A percentile compares a stretch with the other conserved stretches of the same genome.
Conservation (phyloP, 2,888 invertebrate genomes). For the Timandra comae region DNA sequence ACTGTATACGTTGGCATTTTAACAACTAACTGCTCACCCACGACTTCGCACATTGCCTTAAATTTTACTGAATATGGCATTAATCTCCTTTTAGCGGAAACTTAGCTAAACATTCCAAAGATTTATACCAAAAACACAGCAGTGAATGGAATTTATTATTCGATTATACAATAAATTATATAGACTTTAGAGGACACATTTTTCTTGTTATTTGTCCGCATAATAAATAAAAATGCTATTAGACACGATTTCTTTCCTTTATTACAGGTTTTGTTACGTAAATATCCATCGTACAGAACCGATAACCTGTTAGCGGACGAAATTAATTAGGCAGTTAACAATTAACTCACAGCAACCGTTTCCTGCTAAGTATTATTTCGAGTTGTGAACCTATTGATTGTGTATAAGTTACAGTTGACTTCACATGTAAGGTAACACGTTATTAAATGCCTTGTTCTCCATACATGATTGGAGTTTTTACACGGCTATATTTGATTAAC, state of each 20-base stretch:
- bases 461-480: conserved; percentile 16
- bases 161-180: no score
- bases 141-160: no score
- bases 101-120: no score
- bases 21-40: no score
- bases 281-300: conserved; percentile 17
- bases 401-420: conserved; percentile 11
- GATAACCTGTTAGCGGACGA: conserved; percentile 28
- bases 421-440: conserved; percentile 19
- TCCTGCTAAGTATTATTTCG: conserved; percentile 22
- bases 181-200: no score
- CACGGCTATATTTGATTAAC: conserved; percentile 7
- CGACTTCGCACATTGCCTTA: no score
- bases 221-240: conserved; percentile 5
- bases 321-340: conserved; percentile 35
- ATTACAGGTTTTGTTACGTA: conserved; percentile 26
- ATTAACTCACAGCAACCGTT: conserved; percentile 25
- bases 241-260: conserved; percentile 38
- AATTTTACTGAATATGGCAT: background rate
- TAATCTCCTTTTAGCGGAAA: background rate
- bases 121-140: no score
- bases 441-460: conserved; percentile 11
- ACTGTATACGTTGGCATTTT: no score
- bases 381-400: conserved; percentile 9
- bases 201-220: no score